Base-by-base conservation (phyloP, 2,888 invertebrate species). In the Zaprionus obscuricornis region DNA sequence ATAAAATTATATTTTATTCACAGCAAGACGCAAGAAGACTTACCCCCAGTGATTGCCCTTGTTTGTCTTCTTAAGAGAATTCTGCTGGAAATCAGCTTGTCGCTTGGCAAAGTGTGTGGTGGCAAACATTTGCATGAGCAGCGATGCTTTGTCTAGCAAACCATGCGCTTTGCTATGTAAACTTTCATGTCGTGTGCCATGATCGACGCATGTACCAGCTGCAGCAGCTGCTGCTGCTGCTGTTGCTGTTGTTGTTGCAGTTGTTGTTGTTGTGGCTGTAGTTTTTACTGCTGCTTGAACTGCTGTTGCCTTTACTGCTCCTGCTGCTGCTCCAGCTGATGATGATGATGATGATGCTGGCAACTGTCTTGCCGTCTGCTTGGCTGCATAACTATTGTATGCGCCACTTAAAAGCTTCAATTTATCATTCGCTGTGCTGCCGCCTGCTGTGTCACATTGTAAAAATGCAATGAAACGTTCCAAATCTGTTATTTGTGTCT, bases 401-500 rank as follows among this genome's bases (percentile, higher is more conserved):
- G 87, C 89, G 3, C 86, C 86, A 3, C 66, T 76, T 1, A 86
- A 66, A 0, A 86, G 50, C 45, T 84, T 84, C 1, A 84, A 7
- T 8, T 77, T 73, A 31, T 79, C 85, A 5, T 51, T 60, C 51
- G 54, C 34, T 6, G 20, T 60, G 11, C 18, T 43, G 29, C 6
- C 4, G 39, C 39, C 36, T 66, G 92, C 94, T 0, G 92, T 90
- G 79, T 95, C 95, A 72, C 95, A 95, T 92, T 99, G 99, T 84
- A 99, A 92, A 86, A 98, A 95, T 77, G 96, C 94, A 74, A 99
- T 98, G 88, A 99, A 99, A 70, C 98, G 93, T 90, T 99, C 99
- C 90, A 99, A 92, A 90, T 99, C 99, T 33, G 95, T 94, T 49
- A 99, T 97, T 91, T 99, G 99, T 0, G 97, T 97, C 90, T 98